phyloP scores from a whole-genome alignment of 1,140 invertebrate genomes.

The Drosophila equinoxialis region DNA sequence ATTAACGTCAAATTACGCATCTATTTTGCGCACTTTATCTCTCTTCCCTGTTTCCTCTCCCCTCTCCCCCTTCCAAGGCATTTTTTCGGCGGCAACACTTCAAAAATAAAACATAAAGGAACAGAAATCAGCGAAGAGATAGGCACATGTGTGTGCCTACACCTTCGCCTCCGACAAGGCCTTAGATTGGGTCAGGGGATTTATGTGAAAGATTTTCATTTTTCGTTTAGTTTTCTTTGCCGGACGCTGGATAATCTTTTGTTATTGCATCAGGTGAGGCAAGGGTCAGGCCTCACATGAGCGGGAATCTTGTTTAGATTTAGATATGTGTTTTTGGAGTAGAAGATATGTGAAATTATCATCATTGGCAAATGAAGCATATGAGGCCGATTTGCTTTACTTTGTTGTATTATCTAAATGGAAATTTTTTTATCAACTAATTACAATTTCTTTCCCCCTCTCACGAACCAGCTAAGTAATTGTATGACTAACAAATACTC shows the following conservation, averaged over 20 bases:
- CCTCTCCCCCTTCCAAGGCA: not conserved
- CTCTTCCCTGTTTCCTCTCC: conserved; percentile 25
- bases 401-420: too few relatives aligned
- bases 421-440: too few relatives aligned
- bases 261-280: conserved; percentile 8
- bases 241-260: conserved; percentile 1
- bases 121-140: conserved; percentile 3
- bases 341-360: not conserved
- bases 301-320: conserved; percentile 18
- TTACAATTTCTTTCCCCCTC: too few relatives aligned
- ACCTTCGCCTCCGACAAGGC: not conserved
- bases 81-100: not conserved
- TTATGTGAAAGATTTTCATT: conserved; percentile 1
- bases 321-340: not conserved
- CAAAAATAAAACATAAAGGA: not conserved
- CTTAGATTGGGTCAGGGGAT: conserved; percentile 7
- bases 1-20: conserved; percentile 82
- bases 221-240: not conserved
- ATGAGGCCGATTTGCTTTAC: not conserved
- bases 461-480: too few relatives aligned
- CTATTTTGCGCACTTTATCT: conserved; percentile 80
- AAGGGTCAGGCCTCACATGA: conserved; percentile 7
- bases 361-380: conserved; percentile 4
- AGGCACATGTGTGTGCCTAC: conserved; percentile 5
- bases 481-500: not conserved